Evolutionary conservation across 2,797 vertebrate genomes (phyloP).

Genomic region (Rachycentron canadum): DNA sequence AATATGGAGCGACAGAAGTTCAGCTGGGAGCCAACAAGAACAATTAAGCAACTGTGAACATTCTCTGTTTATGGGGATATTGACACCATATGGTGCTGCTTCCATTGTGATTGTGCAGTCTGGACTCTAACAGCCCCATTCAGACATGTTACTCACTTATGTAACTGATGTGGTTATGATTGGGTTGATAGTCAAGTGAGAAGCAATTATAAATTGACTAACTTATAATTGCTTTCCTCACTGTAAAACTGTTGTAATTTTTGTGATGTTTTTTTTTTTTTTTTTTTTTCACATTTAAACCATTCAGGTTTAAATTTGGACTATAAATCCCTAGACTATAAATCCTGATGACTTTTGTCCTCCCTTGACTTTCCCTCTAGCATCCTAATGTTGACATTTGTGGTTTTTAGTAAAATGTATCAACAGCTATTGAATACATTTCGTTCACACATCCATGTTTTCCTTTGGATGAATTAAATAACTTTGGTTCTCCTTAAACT

Average conservation of each 20-base stretch:
- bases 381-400: neutral
- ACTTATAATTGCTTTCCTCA: no score
- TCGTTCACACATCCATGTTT: neutral
- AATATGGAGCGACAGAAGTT: constrained; percentile 25
- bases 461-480: neutral
- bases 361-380: neutral
- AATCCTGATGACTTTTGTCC: neutral
- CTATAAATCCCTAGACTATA: neutral
- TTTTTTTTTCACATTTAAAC: no score
- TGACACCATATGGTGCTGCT: constrained; percentile 17
- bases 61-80: constrained; percentile 3
- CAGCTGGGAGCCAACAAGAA: constrained; percentile 14
- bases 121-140: constrained; percentile 1
- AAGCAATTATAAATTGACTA: no score
- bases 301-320: no score
- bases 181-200: neutral
- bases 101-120: constrained; percentile 15
- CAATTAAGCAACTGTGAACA: neutral
- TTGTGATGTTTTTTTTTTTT: no score
- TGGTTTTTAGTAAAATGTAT: neutral
- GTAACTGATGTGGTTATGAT: neutral
- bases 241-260: no score
- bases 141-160: neutral
- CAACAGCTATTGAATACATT: neutral
- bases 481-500: neutral